Base-by-base conservation (phyloP, 2,113 vertebrate genomes). In the Cynoglossus semilaevis region DNA sequence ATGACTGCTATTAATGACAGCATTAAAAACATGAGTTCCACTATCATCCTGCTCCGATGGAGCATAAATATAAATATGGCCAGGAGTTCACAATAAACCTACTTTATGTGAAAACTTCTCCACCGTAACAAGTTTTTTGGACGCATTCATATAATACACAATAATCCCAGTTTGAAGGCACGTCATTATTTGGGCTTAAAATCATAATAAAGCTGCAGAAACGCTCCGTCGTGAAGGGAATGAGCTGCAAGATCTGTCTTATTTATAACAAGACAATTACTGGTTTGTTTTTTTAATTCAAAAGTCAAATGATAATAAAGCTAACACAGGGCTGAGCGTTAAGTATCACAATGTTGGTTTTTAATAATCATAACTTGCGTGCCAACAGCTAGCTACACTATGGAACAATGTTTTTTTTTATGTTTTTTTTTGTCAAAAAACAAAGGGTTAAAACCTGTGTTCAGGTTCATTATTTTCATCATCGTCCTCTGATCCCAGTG, bases 1-100 rank as follows among this genome's bases (percentile, higher is more conserved):
- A 64, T 77, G 73, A 63, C 45, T 22, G 17, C 56, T 51, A 53
- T 71, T 76, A 53, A 56, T 62, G 34, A 18, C 52, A 60, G 52
- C 63, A 42, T 29, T 29, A 29, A 6, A 72, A 66, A 61, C 9
- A 11, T 16, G 13, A 7, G 6, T 55, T 51, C 22, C 5, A 34
- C 12, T 51, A 15, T 58, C 6, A 45, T 17, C 4, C 19, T 18
- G 56, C 56, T 34, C 5, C 48, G 41, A 35, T 14, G 1, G 6
- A 10, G 43, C 0, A 67, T 43, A 5, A 51, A 18, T 7, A 0
- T 41, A 38, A 49, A 14, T 44, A 55, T 43, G 15, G 50, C 17
- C 15, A 17, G 19, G 53, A 34, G 29, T 9, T 7, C n/a, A 35
- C 14, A 41, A 13, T 44, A 17, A 16, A 57, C 15, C 10, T 12